Evolutionary conservation across 64 coral and sea anemone species (phyloP).

Genomic region (Cladopsammia gracilis): DNA sequence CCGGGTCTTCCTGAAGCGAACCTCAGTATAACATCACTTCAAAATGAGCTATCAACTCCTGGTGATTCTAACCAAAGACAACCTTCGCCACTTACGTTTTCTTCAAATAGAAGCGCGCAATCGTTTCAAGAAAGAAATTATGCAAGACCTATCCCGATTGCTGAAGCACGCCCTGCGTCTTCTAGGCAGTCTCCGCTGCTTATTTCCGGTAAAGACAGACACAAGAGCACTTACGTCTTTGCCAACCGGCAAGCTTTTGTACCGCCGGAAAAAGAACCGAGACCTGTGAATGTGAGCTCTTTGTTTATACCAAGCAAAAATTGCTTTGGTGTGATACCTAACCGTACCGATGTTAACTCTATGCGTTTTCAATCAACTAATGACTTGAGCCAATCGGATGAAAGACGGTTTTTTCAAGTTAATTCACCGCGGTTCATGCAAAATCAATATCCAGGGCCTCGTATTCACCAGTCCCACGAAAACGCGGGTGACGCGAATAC

Average conservation of each 20-base stretch:
- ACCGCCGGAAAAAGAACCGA: neutral
- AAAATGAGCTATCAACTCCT: neutral
- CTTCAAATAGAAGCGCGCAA: neutral
- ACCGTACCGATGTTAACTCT: neutral
- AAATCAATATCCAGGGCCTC: neutral
- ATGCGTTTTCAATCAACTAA: neutral
- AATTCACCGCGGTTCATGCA: neutral
- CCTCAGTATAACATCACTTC: neutral
- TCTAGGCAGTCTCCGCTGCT: neutral
- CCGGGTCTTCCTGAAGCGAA: neutral
- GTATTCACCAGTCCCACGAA: neutral
- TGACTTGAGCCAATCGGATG: conserved; percentile 9
- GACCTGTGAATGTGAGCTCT: conserved; percentile 2
- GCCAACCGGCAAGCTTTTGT: conserved; percentile 1
- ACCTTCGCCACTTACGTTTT: neutral
- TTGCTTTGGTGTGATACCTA: too few relatives aligned
- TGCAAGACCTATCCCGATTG: neutral
- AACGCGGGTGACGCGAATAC: neutral
- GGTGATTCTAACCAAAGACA: neutral
- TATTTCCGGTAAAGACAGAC: neutral
- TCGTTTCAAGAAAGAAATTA: conserved; percentile 4
- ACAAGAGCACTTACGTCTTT: conserved; percentile 43
- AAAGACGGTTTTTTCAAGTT: neutral
- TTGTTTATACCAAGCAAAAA: neutral
- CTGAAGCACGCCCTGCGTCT: neutral